Conservation (phyloP, 2,797 vertebrate species). For the Prionace glauca region DNA sequence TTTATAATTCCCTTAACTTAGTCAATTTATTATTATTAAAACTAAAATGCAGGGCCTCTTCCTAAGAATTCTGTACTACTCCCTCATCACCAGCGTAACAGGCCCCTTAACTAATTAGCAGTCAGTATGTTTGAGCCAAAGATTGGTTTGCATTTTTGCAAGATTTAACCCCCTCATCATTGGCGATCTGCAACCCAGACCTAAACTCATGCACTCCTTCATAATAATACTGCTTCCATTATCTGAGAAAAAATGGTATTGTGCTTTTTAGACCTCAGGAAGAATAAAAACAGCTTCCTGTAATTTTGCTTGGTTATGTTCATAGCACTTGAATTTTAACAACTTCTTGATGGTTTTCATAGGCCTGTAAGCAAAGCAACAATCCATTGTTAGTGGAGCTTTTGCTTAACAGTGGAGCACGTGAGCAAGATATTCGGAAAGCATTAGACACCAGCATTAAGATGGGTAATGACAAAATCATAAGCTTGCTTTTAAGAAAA, state of each 20-base stretch:
- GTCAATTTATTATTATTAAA: too few relatives aligned
- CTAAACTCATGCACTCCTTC: neutral
- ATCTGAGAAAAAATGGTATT: neutral
- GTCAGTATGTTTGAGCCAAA: neutral
- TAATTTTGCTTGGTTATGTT: neutral
- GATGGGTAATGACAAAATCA: constrained; percentile 64
- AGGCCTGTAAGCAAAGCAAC: constrained; percentile 83
- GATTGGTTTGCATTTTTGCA: neutral
- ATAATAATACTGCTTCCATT: neutral
- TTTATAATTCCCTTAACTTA: too few relatives aligned
- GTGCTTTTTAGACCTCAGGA: neutral
- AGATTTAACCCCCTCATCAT: neutral
- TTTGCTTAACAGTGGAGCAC: constrained; percentile 68
- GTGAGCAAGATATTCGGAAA: constrained; percentile 80
- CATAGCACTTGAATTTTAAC: constrained; percentile 6
- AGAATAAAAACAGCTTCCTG: neutral
- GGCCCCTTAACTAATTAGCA: neutral
- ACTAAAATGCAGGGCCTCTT: too few relatives aligned
- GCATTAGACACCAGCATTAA: constrained; percentile 74
- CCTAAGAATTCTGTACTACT: too few relatives aligned
- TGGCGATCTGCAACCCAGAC: neutral
- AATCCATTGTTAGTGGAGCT: constrained; percentile 80
- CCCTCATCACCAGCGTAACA: too few relatives aligned
- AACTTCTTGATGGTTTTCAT: constrained; percentile 37
- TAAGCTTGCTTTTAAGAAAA: constrained; percentile 76